Base-by-base conservation (phyloP, 2,113 vertebrate genomes). In the Catharus bicknelli region DNA sequence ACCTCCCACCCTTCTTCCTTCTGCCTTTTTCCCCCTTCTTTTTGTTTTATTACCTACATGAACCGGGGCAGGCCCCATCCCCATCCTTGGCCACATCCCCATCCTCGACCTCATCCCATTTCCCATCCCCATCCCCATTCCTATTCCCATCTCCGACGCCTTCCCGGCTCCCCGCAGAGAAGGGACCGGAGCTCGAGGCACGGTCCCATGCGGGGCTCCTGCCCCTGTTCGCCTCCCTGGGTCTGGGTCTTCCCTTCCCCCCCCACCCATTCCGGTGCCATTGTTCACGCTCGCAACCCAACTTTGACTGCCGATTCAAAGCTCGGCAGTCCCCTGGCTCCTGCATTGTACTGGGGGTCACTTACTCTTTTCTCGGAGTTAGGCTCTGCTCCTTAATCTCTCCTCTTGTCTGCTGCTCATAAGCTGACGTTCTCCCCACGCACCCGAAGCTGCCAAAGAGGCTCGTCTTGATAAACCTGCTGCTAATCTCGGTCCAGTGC, bases 381-480 rank as follows among this genome's bases (percentile, higher is more conserved):
- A 90, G 77, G 61, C 69, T 94, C 63, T 16, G 80, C 68, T 83
- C 70, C 92, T 92, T 63, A 54, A 66, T 90, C 86, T 86, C 79
- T 89, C 68, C 76, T 30, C 91, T 94, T 50, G 91, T 83, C 82
- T 36, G 78, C 81, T 90, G 62, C 78, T 78, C 51, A 21, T 27
- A 70, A 29, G 30, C 57, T 77, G 89, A 34, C 16, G 58, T 73
- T 58, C 68, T 70, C 89, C 85, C 78, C 87, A 83, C 83, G 62
- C 61, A 94, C 96, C 88, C 92, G 96, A 83, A 85, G 97, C 94
- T 97, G 96, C 95, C 95, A 38, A 64, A 94, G 97, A 96, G 93
- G 93, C 95, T 98, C 87, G 77, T 97, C 98, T 97, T 97, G 95
- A 96, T 98, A 97, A 98, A 98, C 98, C 97, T 98, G 97, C 97